Conservation (phyloP, 2,113 vertebrate genomes). For the Macrotus californicus region DNA sequence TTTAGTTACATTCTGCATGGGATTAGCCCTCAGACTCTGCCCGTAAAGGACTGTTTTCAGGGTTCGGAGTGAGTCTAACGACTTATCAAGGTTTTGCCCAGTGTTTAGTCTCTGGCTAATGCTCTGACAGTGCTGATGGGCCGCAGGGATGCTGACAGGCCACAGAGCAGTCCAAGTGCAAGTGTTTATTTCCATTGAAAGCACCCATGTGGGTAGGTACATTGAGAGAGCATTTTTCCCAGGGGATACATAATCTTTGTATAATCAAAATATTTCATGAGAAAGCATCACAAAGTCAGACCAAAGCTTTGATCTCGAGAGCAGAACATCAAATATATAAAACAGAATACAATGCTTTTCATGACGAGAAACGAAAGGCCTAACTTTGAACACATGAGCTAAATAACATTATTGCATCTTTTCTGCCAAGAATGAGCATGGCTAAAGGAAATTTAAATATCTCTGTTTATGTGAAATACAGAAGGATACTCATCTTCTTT, state of each 20-base stretch:
- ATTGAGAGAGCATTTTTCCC: background rate
- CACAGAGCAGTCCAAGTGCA: constrained; percentile 56
- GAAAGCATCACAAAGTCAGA: constrained; percentile 43
- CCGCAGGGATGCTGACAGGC: constrained; percentile 56
- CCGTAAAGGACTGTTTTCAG: background rate
- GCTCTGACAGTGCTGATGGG: constrained; percentile 47
- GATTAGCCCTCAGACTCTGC: background rate
- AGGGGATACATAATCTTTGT: constrained; percentile 8
- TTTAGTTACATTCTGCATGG: background rate
- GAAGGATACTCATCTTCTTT: background rate
- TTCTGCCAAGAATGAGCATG: background rate
- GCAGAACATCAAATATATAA: background rate
- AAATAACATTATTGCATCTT: background rate
- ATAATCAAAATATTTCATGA: constrained; percentile 57
- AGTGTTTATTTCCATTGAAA: constrained; percentile 61
- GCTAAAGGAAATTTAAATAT: background rate
- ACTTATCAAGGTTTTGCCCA: constrained; percentile 43
- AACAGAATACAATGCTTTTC: background rate
- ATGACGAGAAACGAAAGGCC: background rate
- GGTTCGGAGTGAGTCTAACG: background rate
- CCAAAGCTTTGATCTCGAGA: constrained; percentile 32
- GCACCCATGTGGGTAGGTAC: constrained; percentile 24
- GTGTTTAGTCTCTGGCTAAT: constrained; percentile 66
- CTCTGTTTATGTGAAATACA: background rate
- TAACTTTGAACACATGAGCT: background rate